These are phyloP conservation scores for Arbacia lixula DNA, from an alignment of 53 echinoderm and acorn worm species.

Conservation along the genomic window DNA sequence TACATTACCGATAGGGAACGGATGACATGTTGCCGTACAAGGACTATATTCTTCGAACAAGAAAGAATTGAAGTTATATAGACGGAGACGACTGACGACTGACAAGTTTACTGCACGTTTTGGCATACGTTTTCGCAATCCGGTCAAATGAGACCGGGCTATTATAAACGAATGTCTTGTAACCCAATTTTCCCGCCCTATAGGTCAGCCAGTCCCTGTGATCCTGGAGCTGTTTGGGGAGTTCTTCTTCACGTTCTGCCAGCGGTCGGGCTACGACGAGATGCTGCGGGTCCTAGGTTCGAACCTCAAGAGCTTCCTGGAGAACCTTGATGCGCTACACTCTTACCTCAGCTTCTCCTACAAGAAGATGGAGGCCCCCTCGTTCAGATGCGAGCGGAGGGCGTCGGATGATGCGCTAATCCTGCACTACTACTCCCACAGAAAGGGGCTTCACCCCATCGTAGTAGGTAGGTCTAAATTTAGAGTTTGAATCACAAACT, in stretches of 20 bases:
- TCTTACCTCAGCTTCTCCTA: constrained; percentile 97
- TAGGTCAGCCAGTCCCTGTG: constrained; percentile 76
- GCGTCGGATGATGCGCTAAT: constrained; percentile 80
- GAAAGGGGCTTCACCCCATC: constrained; percentile 95
- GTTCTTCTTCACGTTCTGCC: constrained; percentile 97
- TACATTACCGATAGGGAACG: no score
- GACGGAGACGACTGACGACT: no score
- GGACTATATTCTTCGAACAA: no score
- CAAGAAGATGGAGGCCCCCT: constrained; percentile 97
- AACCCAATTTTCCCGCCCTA: background rate
- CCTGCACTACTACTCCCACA: constrained; percentile 93
- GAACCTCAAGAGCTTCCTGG: constrained; percentile 90
- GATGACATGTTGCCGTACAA: no score
- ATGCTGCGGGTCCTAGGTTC: constrained; percentile 95
- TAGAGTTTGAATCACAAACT: background rate
- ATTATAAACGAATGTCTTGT: no score
- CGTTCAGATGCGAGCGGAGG: constrained; percentile 88
- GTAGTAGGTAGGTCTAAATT: constrained; percentile 77
- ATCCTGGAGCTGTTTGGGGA: constrained; percentile 93
- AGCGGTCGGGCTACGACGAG: constrained; percentile 94
- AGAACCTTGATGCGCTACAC: constrained; percentile 96
- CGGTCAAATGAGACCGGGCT: no score
- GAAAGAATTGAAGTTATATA: no score
- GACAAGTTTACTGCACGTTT: no score
- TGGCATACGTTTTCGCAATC: no score